Conservation (phyloP, 2,113 vertebrate genomes). For the Lepus timidus region DNA sequence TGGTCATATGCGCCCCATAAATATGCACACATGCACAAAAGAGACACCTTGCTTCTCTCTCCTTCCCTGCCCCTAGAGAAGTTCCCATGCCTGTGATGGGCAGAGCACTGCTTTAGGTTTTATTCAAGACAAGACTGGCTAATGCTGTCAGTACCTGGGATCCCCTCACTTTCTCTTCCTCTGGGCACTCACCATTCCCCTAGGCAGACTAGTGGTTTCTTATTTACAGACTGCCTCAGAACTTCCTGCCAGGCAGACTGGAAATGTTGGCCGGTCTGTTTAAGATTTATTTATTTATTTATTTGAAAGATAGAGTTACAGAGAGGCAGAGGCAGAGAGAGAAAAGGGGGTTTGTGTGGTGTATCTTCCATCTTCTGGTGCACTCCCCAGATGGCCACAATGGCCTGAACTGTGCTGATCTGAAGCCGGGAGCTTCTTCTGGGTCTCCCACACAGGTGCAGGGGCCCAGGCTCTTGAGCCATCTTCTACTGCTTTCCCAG, state of each 20-base stretch:
- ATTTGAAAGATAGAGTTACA: no score
- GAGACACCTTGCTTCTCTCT: neutral
- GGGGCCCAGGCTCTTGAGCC: no score
- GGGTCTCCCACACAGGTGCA: no score
- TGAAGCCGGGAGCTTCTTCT: no score
- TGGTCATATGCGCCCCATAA: conserved; percentile 32
- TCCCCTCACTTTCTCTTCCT: no score
- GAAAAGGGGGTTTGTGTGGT: no score
- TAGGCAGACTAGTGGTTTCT: neutral
- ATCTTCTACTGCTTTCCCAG: no score
- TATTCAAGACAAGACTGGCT: neutral
- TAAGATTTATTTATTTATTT: no score
- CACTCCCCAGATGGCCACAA: no score
- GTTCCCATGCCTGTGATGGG: neutral
- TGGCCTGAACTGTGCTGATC: no score
- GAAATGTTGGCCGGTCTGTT: neutral
- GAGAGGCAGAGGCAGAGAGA: no score
- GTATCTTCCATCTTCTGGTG: no score
- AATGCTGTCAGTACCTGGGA: neutral
- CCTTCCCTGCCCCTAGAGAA: neutral
- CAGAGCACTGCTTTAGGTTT: neutral
- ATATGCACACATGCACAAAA: conserved; percentile 4
- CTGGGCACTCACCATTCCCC: neutral
- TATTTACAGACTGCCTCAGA: neutral
- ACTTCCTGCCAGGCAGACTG: neutral